Evolutionary conservation across 2,797 vertebrate genomes (phyloP).

Genomic region (Gallinago nigripennis): DNA sequence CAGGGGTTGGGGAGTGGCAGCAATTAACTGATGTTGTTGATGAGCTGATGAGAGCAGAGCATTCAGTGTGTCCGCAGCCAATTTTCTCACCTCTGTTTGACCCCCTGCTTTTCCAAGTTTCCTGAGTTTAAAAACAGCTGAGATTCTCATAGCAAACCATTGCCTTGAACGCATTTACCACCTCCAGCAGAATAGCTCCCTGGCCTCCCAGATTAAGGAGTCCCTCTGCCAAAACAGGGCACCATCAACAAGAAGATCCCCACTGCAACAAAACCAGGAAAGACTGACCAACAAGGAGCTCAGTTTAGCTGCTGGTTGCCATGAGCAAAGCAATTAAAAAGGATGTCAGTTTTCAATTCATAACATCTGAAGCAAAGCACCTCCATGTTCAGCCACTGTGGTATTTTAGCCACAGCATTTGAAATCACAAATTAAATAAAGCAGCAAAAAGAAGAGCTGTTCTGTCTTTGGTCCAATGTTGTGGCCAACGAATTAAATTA

Average conservation of each 20-base stretch:
- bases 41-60: not conserved
- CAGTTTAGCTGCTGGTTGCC: not conserved
- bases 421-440: not conserved
- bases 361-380: not conserved
- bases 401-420: not conserved
- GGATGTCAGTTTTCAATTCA: not conserved
- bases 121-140: not conserved
- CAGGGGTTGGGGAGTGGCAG: fast-evolving
- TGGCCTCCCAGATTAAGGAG: not conserved
- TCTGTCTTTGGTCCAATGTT: not conserved
- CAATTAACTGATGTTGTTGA: not conserved
- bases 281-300: not conserved
- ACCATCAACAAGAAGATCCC: not conserved
- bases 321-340: not conserved
- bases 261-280: not conserved
- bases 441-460: not conserved
- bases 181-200: not conserved
- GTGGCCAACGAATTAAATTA: not conserved
- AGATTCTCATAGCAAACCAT: not conserved
- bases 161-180: not conserved
- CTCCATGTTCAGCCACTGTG: not conserved
- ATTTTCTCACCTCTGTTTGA: not conserved
- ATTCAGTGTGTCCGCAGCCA: not conserved
- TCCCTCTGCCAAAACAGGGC: not conserved
- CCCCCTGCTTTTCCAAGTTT: not conserved